Conservation (phyloP, 2,888 invertebrate species). For the Eupsilia transversa region DNA sequence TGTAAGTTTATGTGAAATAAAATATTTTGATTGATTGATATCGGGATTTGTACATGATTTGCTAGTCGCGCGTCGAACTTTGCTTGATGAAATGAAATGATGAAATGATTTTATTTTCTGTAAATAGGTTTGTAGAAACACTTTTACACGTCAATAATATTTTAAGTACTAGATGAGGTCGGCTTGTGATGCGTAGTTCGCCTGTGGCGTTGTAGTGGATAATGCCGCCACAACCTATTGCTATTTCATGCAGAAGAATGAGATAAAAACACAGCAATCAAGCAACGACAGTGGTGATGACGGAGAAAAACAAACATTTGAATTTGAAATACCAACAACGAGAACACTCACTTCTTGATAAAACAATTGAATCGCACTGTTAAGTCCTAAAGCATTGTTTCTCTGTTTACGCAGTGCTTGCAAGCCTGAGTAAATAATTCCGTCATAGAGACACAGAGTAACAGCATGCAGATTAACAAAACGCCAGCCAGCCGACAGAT, state of each 20-base stretch:
- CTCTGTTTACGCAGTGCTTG: slow-evolving; percentile 7
- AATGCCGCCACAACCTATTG: neutral
- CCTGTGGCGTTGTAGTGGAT: too few species aligned
- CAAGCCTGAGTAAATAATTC: slow-evolving; percentile 55
- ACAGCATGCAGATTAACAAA: slow-evolving; percentile 52
- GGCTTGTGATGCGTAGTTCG: too few species aligned
- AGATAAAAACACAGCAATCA: neutral
- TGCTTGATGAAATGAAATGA: too few species aligned
- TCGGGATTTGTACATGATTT: too few species aligned
- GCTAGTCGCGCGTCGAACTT: too few species aligned
- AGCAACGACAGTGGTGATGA: neutral
- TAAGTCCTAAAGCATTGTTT: slow-evolving; percentile 12
- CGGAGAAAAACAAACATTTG: slow-evolving; percentile 21
- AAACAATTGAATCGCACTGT: slow-evolving; percentile 35
- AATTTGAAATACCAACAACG: slow-evolving; percentile 7
- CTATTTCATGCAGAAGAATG: neutral
- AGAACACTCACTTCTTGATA: slow-evolving; percentile 16
- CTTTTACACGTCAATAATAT: too few species aligned
- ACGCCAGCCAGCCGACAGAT: slow-evolving; percentile 55
- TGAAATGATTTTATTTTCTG: too few species aligned
- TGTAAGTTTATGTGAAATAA: too few species aligned
- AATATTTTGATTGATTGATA: too few species aligned
- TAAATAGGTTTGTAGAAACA: too few species aligned
- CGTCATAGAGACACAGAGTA: slow-evolving; percentile 35
- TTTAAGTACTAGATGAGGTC: too few species aligned